A percentile compares a stretch with the other conserved stretches of the same genome.
Evolutionary conservation across 2,797 vertebrate genomes (phyloP).

Genomic region (Molothrus ater): DNA sequence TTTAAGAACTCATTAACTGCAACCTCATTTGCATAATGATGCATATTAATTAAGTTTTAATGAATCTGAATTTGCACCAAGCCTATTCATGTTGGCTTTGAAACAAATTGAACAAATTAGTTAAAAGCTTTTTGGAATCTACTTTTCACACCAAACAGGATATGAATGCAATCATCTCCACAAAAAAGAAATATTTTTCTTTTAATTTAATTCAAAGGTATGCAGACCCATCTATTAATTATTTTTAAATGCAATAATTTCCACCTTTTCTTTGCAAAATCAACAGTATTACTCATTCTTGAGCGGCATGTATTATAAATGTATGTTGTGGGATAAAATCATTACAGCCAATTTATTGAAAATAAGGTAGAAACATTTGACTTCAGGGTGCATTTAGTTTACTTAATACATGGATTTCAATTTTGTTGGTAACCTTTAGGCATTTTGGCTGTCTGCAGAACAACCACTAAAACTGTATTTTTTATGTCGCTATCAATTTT

Average conservation of each 20-base stretch:
- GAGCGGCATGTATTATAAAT: slow-evolving; percentile 70
- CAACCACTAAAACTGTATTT: slow-evolving; percentile 24
- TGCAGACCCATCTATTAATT: slow-evolving; percentile 97
- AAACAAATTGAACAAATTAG: slow-evolving; percentile 99
- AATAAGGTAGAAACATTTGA: slow-evolving; percentile 76
- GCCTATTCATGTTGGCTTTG: slow-evolving; percentile 99
- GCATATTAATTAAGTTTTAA: slow-evolving; percentile 99
- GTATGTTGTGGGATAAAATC: slow-evolving; percentile 72
- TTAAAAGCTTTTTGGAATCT: slow-evolving; percentile 99
- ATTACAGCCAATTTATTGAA: slow-evolving; percentile 75
- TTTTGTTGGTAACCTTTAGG: slow-evolving; percentile 70
- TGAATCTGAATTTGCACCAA: slow-evolving; percentile 99
- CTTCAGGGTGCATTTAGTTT: slow-evolving; percentile 78
- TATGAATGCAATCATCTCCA: slow-evolving; percentile 95
- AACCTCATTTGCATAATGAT: slow-evolving; percentile 99
- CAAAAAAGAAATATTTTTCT: slow-evolving; percentile 90
- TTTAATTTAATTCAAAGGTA: slow-evolving; percentile 87
- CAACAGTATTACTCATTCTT: slow-evolving; percentile 81
- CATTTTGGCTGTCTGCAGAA: slow-evolving; percentile 27
- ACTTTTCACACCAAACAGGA: slow-evolving; percentile 98
- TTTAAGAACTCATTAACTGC: slow-evolving; percentile 99
- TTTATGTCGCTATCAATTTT: slow-evolving; percentile 41
- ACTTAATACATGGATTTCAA: slow-evolving; percentile 75
- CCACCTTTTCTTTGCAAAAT: slow-evolving; percentile 87
- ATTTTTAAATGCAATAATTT: slow-evolving; percentile 96